Percentiles rank a stretch among this genome's conserved stretches.
Conservation (phyloP, 2,113 vertebrate genomes). For the Actenoides lindsayi region DNA sequence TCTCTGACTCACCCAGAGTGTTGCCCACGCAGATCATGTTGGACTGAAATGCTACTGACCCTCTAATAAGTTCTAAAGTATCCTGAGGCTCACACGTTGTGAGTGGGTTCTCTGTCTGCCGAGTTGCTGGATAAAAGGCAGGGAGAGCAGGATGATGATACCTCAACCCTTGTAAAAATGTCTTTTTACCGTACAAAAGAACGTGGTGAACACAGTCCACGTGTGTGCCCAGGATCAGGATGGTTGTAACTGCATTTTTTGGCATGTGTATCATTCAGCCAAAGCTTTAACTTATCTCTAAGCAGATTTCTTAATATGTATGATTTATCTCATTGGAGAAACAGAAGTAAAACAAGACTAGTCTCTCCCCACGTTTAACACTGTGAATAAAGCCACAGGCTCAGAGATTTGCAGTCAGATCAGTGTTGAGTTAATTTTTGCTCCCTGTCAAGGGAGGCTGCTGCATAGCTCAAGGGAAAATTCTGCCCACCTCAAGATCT, state of each 20-base stretch:
- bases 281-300: not conserved
- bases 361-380: not conserved
- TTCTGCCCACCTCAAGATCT: not conserved
- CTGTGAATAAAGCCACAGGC: not conserved
- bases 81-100: not conserved
- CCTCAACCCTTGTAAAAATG: not conserved
- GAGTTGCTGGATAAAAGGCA: not conserved
- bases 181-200: not conserved
- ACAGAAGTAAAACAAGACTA: not conserved
- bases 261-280: not conserved
- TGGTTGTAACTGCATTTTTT: not conserved
- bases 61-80: not conserved
- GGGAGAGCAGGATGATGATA: not conserved
- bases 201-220: fast-evolving
- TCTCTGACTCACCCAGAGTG: not conserved
- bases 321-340: not conserved
- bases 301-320: not conserved
- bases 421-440: not conserved
- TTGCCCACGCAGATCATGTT: not conserved
- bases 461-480: not conserved
- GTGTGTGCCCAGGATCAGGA: not conserved
- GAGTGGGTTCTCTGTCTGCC: not conserved
- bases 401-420: not conserved
- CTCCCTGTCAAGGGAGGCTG: not conserved
- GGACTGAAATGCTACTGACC: not conserved